Evolutionary conservation across 1,140 invertebrate species (phyloP).

Genomic region (Bombus confusus): DNA sequence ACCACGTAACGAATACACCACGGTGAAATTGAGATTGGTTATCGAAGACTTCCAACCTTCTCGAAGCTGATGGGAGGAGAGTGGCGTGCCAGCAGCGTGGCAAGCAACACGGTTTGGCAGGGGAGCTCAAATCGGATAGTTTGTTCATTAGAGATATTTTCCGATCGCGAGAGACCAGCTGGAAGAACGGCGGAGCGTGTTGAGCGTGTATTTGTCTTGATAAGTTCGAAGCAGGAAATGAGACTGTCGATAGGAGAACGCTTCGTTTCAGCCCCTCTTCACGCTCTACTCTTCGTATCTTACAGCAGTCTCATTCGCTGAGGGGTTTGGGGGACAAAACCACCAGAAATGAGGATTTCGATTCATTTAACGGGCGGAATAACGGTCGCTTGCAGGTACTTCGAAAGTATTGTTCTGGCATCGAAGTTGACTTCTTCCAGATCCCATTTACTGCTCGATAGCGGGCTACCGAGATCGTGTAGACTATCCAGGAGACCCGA

Average conservation of each 20-base stretch:
- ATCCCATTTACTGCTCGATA: constrained; percentile 13
- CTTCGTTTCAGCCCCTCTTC: constrained; percentile 16
- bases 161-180: constrained; percentile 43
- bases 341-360: constrained; percentile 58
- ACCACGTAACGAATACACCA: constrained; percentile 60
- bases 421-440: neutral
- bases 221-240: constrained; percentile 66
- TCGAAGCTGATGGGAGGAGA: constrained; percentile 35
- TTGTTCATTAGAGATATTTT: constrained; percentile 73
- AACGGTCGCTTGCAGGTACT: constrained; percentile 41
- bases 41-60: constrained; percentile 54
- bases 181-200: constrained; percentile 42
- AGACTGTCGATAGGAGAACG: constrained; percentile 68
- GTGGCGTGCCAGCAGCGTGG: neutral
- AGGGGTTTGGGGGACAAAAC: neutral
- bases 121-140: constrained; percentile 71
- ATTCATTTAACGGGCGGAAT: constrained; percentile 65
- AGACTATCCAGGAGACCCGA: neutral
- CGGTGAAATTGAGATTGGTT: constrained; percentile 70
- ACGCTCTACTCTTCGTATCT: neutral
- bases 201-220: constrained; percentile 68
- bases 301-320: neutral
- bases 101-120: constrained; percentile 16
- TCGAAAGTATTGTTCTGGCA: constrained; percentile 12
- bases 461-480: neutral